These are phyloP conservation scores for Dasyornis broadbenti DNA, from an alignment of 2,113 vertebrate genomes.

Conservation along the genomic window DNA sequence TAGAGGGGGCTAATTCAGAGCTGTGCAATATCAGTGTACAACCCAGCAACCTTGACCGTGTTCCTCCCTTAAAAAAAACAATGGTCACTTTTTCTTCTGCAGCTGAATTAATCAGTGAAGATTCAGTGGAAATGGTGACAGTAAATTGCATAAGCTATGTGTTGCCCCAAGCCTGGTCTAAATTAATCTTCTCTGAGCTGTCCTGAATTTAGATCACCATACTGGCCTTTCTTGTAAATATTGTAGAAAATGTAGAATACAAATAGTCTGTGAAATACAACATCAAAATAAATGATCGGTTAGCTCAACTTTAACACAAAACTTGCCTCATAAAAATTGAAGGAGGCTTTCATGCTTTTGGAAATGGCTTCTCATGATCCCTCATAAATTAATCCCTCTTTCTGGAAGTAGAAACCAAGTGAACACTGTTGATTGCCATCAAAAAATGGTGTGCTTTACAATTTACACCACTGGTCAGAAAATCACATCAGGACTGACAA, in stretches of 20 bases:
- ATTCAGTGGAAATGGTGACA: background rate
- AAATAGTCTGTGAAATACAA: background rate
- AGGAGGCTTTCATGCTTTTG: background rate
- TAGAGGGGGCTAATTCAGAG: background rate
- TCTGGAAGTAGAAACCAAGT: background rate
- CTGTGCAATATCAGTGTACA: background rate
- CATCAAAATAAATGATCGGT: background rate
- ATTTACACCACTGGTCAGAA: background rate
- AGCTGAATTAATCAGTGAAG: background rate
- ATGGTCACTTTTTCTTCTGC: background rate
- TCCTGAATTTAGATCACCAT: background rate
- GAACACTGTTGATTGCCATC: background rate
- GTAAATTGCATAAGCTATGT: background rate
- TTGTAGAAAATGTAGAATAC: background rate
- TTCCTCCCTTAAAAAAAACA: background rate
- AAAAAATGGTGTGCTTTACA: background rate
- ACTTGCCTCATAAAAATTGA: background rate
- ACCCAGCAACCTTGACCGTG: background rate
- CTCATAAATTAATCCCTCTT: background rate
- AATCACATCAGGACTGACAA: background rate
- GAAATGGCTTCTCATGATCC: background rate
- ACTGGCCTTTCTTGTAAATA: background rate
- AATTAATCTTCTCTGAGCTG: background rate
- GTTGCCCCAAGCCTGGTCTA: background rate
- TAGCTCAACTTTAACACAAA: background rate